Conservation (phyloP, 1,140 invertebrate genomes). For the Drosophila nebulosa region DNA sequence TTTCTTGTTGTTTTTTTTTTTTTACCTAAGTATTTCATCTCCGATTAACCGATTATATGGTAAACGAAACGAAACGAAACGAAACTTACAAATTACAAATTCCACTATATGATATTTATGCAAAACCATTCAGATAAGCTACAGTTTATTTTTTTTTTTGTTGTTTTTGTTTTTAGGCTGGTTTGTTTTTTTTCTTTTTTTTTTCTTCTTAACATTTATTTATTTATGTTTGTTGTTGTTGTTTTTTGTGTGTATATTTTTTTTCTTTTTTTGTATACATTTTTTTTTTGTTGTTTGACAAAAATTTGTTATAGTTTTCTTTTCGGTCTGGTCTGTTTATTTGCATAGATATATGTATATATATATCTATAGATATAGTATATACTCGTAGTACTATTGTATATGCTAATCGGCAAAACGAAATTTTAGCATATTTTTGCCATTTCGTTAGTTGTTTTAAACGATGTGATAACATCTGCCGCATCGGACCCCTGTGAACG, state of each 20-base stretch:
- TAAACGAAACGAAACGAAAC: conserved; percentile 35
- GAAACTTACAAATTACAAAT: conserved; percentile 62
- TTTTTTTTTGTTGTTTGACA: conserved; percentile 12
- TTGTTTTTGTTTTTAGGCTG: conserved; percentile 32
- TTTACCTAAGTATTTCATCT: neutral
- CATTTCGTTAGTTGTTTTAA: conserved; percentile 78
- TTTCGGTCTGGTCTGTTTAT: conserved; percentile 24
- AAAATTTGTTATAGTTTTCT: conserved; percentile 53
- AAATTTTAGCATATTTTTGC: conserved; percentile 65
- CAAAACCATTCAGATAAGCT: conserved; percentile 31
- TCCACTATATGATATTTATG: conserved; percentile 70
- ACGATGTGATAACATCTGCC: conserved; percentile 73
- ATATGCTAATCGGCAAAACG: conserved; percentile 20
- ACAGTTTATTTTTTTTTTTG: conserved; percentile 38
- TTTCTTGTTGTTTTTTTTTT: no score
- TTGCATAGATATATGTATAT: conserved; percentile 20
- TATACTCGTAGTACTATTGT: neutral
- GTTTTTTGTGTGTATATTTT: conserved; percentile 29
- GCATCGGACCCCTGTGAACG: conserved; percentile 32
- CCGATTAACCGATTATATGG: conserved; percentile 1
- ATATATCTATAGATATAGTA: neutral
- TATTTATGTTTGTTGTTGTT: conserved; percentile 26
- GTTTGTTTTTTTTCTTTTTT: conserved; percentile 39
- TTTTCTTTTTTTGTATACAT: conserved; percentile 2
- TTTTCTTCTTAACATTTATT: conserved; percentile 33